Percentiles rank a stretch among this genome's conserved stretches.
These are phyloP conservation scores for Euclidia mi DNA, from an alignment of 2,888 invertebrate genomes.

Conservation along the genomic window DNA sequence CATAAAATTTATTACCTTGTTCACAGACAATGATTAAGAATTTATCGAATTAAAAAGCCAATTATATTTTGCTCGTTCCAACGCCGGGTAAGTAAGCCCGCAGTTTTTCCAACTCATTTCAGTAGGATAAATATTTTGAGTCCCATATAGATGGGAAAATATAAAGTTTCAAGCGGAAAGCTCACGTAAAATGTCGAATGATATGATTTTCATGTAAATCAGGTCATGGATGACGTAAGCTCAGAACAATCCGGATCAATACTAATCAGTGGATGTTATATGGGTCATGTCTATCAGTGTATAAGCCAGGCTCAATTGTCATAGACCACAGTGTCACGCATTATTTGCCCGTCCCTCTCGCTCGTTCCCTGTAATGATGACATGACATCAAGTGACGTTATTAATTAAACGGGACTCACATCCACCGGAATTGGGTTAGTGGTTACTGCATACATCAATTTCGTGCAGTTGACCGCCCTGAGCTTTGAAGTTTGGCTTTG, in stretches of 20 bases:
- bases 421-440: constrained; percentile 59
- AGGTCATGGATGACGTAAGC: background rate
- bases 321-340: constrained; percentile 59
- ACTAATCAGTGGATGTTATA: constrained; percentile 8
- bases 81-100: background rate
- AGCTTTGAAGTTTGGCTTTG: constrained; percentile 26
- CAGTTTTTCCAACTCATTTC: background rate
- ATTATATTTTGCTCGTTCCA: background rate
- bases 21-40: constrained; percentile 34
- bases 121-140: background rate
- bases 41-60: constrained; percentile 10
- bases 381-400: constrained; percentile 66
- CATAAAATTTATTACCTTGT: background rate
- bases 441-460: constrained; percentile 56
- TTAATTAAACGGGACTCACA: constrained; percentile 67
- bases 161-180: no score
- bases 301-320: constrained; percentile 30
- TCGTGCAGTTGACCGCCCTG: constrained; percentile 36
- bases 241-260: background rate
- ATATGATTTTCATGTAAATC: background rate
- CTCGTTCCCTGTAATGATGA: constrained; percentile 52
- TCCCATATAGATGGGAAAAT: no score
- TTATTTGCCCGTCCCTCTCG: constrained; percentile 36
- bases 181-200: no score
- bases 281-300: constrained; percentile 23